Evolutionary conservation across 2,113 vertebrate species (phyloP).

Genomic region (Muntiacus muntjak): DNA sequence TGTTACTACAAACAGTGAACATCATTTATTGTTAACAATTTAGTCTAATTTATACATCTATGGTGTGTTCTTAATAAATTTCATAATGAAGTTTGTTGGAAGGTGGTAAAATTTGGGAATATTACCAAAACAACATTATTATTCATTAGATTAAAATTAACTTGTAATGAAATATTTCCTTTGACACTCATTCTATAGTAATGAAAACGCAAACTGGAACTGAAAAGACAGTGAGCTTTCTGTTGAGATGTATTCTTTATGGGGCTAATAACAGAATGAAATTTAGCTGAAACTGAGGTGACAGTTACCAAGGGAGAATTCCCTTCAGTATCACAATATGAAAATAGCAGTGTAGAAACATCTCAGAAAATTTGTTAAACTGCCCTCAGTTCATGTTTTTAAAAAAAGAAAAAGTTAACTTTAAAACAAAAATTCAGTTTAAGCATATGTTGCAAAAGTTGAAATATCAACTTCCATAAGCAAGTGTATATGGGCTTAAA

Average conservation of each 20-base stretch:
- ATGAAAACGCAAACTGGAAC: conserved; percentile 36
- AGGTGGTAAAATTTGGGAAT: background rate
- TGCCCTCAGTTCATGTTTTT: background rate
- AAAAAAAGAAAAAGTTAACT: background rate
- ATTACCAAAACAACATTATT: conserved; percentile 36
- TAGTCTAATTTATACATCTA: background rate
- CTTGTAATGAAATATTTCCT: conserved; percentile 49
- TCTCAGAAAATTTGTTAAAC: background rate
- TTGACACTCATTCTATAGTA: conserved; percentile 26
- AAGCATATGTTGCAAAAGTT: conserved; percentile 26
- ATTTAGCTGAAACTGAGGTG: conserved; percentile 18
- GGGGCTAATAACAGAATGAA: conserved; percentile 42
- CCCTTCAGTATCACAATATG: background rate
- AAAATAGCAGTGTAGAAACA: conserved; percentile 16
- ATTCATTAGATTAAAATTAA: conserved; percentile 51
- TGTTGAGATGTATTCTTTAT: conserved; percentile 32
- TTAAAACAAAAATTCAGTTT: conserved; percentile 20
- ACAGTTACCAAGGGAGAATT: conserved; percentile 46
- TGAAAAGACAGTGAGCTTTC: background rate
- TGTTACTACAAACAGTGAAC: background rate
- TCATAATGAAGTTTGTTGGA: background rate
- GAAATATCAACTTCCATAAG: background rate
- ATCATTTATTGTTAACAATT: background rate
- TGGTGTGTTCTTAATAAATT: background rate
- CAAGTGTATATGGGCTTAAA: background rate